Base-by-base conservation (phyloP, 2,113 vertebrate species). In the Datnioides undecimradiatus region DNA sequence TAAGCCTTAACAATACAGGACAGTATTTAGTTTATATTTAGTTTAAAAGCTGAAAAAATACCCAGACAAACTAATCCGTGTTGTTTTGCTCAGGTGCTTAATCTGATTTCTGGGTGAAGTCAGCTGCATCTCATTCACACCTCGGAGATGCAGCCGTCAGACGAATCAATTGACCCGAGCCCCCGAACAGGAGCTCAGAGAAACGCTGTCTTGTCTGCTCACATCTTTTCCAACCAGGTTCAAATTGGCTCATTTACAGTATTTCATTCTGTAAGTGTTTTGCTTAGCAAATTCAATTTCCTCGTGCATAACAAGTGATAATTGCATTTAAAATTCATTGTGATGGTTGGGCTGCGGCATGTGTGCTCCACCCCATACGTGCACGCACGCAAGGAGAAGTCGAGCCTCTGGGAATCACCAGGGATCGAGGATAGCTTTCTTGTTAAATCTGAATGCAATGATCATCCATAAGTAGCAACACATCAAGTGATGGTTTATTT, bases 381-480 rank as follows among this genome's bases (percentile, higher is more conserved):
- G 46, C 14, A 55, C 57, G n/a, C 6, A 46, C 14, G 8, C 6
- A 1, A 11, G 7, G 1, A 79, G 8, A 10, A n/a, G 4, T 25
- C 5, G 46, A 23, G 55, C 27, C 31, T 12, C 3, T 19, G 51
- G 68, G 31, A 54, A 75, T 27, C 17, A 29, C 34, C 33, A 21
- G 54, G 60, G 41, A 68, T 71, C 40, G 82, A 76, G 40, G 31
- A 23, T 1, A 27, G 4, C 34, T 79, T 65, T 70, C 63, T 51
- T 21, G 31, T 55, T 67, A 43, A 58, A 51, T 73, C 25, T 19
- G 25, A 73, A 73, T 11, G 41, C 23, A 65, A 8, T 16, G 57
- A 77, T 8, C 52, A 70, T 48, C 59, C 46, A 51, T 27, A n/a
- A 23, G 43, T 54, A 31, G 76, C 68, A 57, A 38, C 36, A 38